Conservation (phyloP, 2,797 vertebrate genomes). For the Dallia pectoralis region DNA sequence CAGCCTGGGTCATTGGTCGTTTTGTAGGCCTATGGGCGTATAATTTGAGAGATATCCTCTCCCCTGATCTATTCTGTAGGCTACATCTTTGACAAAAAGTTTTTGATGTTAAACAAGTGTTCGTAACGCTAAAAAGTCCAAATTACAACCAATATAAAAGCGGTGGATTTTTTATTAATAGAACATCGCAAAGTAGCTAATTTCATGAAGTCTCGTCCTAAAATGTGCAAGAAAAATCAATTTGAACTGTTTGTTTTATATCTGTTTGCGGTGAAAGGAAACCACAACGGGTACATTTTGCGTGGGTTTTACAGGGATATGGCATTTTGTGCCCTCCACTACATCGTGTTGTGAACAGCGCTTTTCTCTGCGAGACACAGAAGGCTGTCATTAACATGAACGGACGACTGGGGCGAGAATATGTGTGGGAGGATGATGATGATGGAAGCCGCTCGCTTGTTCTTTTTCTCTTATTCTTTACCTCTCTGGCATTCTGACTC, state of each 20-base stretch:
- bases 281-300: conserved; percentile 66
- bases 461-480: conserved; percentile 20
- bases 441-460: conserved; percentile 56
- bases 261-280: conserved; percentile 66
- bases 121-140: too few relatives aligned
- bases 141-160: too few relatives aligned
- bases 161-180: too few relatives aligned
- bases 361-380: conserved; percentile 68
- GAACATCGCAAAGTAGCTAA: too few relatives aligned
- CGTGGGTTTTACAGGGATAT: conserved; percentile 69
- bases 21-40: too few relatives aligned
- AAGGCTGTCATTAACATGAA: conserved; percentile 75
- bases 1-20: neutral
- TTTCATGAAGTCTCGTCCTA: too few relatives aligned
- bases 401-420: conserved; percentile 63
- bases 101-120: too few relatives aligned
- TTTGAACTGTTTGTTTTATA: conserved; percentile 43
- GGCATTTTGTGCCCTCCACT: conserved; percentile 58
- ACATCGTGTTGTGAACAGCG: conserved; percentile 64
- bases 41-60: too few relatives aligned
- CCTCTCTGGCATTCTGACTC: conserved; percentile 19
- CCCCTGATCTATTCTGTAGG: too few relatives aligned
- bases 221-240: too few relatives aligned
- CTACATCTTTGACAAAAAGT: too few relatives aligned
- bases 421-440: conserved; percentile 67